A percentile compares a stretch with the other conserved stretches of the same genome.
phyloP scores from a whole-genome alignment of 2,888 invertebrate genomes.

The Choristoneura rosaceana region DNA sequence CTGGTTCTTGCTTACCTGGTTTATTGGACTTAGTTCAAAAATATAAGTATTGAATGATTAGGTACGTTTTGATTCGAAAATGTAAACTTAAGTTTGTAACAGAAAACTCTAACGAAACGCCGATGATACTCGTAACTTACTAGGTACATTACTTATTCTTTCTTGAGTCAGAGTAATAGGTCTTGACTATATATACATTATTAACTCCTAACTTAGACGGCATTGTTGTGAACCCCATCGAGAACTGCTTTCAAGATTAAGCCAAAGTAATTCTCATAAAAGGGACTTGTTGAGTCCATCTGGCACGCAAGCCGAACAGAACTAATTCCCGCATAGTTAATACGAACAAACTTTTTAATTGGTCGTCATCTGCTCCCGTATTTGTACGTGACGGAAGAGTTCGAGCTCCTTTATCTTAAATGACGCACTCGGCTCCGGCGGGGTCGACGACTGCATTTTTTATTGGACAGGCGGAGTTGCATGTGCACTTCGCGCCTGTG shows the following conservation, averaged over 20 bases:
- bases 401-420: slow-evolving; percentile 66
- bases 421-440: slow-evolving; percentile 70
- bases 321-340: slow-evolving; percentile 80
- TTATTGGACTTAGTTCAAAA: background rate
- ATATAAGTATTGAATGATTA: background rate
- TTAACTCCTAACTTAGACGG: slow-evolving; percentile 26
- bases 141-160: background rate
- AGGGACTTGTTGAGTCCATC: slow-evolving; percentile 74
- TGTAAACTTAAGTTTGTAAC: too few relatives aligned
- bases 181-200: slow-evolving; percentile 10
- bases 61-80: too few relatives aligned
- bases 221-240: slow-evolving; percentile 40
- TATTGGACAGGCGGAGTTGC: slow-evolving; percentile 66
- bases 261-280: slow-evolving; percentile 55
- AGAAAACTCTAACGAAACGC: too few relatives aligned
- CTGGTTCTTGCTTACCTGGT: background rate
- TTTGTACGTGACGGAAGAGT: slow-evolving; percentile 59
- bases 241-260: slow-evolving; percentile 46
- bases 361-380: slow-evolving; percentile 79
- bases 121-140: background rate
- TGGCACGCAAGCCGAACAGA: slow-evolving; percentile 69
- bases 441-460: slow-evolving; percentile 80
- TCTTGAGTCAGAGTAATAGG: background rate
- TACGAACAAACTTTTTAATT: slow-evolving; percentile 82
- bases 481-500: slow-evolving; percentile 71